Evolutionary conservation across 2,113 vertebrate species (phyloP).

Genomic region (Aegithalos caudatus): DNA sequence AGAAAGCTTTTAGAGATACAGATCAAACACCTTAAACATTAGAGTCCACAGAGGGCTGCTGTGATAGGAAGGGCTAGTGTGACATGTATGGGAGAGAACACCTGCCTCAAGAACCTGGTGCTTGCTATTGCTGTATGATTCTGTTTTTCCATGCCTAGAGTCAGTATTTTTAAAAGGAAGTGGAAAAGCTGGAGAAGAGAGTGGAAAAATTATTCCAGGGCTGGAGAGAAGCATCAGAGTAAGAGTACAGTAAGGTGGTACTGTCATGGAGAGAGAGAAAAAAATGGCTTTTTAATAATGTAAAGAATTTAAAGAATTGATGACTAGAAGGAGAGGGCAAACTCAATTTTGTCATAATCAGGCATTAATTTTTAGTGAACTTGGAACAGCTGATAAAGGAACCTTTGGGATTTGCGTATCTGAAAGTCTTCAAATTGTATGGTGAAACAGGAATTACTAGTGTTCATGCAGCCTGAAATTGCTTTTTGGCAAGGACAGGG

Average conservation of each 20-base stretch:
- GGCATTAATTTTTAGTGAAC: neutral
- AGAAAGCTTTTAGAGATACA: neutral
- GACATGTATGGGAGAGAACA: neutral
- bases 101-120: neutral
- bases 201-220: neutral
- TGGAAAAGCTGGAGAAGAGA: neutral
- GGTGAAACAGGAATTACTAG: neutral
- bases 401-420: neutral
- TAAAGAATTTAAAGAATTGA: neutral
- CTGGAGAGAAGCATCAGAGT: neutral
- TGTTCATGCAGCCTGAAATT: neutral
- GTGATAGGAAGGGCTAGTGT: neutral
- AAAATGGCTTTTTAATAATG: neutral
- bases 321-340: neutral
- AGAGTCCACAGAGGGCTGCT: neutral
- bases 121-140: neutral
- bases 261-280: neutral
- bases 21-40: neutral
- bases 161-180: neutral
- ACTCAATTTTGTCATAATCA: neutral
- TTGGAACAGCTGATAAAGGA: neutral
- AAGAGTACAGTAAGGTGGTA: neutral
- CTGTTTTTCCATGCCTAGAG: neutral
- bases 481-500: neutral
- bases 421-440: neutral